These are phyloP conservation scores for Procavia capensis DNA, from an alignment of 2,113 vertebrate genomes.

Conservation along the genomic window DNA sequence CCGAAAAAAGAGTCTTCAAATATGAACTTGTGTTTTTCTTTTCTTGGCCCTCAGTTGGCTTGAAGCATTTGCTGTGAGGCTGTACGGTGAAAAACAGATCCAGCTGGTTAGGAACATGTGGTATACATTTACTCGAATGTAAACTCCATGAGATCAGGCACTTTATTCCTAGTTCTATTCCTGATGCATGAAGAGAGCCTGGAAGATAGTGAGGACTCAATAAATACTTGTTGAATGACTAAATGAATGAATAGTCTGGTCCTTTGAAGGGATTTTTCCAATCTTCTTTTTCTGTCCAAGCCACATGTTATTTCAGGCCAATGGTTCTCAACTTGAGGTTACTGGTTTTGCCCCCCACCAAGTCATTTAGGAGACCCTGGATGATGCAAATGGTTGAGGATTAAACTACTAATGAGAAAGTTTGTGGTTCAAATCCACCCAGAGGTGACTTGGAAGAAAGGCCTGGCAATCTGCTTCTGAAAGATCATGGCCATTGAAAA, in stretches of 20 bases:
- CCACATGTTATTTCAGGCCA: neutral
- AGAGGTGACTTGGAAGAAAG: neutral
- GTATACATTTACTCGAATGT: neutral
- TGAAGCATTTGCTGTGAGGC: constrained; percentile 33
- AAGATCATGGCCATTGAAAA: neutral
- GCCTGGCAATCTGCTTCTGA: neutral
- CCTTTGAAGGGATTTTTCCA: neutral
- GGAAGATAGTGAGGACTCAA: neutral
- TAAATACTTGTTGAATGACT: neutral
- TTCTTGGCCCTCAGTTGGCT: constrained; percentile 48
- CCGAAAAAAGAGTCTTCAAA: constrained; percentile 82
- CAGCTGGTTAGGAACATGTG: neutral
- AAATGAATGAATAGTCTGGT: neutral
- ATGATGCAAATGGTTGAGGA: neutral
- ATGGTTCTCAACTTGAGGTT: neutral
- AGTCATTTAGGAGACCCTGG: neutral
- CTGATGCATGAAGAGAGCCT: neutral
- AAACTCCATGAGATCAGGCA: constrained; percentile 2
- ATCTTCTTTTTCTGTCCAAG: neutral
- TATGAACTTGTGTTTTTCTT: constrained; percentile 69
- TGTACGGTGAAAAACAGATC: neutral
- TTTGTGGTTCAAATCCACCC: neutral
- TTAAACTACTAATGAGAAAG: neutral
- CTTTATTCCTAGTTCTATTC: neutral
- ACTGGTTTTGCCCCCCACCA: neutral